These are phyloP conservation scores for Morpho deidamia DNA, from an alignment of 2,888 invertebrate genomes.

Conservation along the genomic window DNA sequence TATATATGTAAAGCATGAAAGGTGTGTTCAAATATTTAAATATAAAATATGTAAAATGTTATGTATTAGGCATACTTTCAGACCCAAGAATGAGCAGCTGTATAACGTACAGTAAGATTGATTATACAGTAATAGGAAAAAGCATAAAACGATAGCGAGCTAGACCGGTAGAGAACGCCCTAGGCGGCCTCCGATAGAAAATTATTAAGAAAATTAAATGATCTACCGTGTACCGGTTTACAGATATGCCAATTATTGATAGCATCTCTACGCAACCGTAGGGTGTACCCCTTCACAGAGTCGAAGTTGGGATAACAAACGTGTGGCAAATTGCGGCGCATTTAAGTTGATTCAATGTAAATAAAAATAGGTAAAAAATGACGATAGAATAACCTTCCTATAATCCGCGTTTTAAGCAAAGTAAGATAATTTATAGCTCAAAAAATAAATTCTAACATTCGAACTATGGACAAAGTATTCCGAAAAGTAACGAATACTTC, in stretches of 20 bases:
- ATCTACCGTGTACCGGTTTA: constrained; percentile 64
- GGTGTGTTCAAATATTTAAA: too few species aligned
- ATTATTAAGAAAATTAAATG: constrained; percentile 78
- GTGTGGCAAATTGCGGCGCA: too few species aligned
- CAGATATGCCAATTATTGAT: constrained; percentile 77
- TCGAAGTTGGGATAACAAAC: not conserved
- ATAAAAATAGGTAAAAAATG: not conserved
- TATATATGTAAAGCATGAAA: too few species aligned
- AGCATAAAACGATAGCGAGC: constrained; percentile 56
- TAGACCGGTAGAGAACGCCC: constrained; percentile 51
- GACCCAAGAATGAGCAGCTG: constrained; percentile 16
- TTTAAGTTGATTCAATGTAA: too few species aligned
- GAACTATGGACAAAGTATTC: too few species aligned
- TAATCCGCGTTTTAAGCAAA: too few species aligned
- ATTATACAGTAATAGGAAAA: constrained; percentile 65
- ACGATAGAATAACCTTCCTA: not conserved
- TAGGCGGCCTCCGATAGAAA: constrained; percentile 66
- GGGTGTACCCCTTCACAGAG: not conserved
- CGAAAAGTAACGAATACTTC: too few species aligned
- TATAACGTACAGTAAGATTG: constrained; percentile 44
- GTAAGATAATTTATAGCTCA: too few species aligned
- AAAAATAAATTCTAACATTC: too few species aligned
- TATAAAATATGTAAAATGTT: too few species aligned
- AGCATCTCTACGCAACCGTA: constrained; percentile 43
- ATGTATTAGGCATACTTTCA: constrained; percentile 1